A percentile compares a stretch with the other conserved stretches of the same genome.
Evolutionary conservation across 2,888 invertebrate genomes (phyloP).

Genomic region (Epirrhoe alternata): DNA sequence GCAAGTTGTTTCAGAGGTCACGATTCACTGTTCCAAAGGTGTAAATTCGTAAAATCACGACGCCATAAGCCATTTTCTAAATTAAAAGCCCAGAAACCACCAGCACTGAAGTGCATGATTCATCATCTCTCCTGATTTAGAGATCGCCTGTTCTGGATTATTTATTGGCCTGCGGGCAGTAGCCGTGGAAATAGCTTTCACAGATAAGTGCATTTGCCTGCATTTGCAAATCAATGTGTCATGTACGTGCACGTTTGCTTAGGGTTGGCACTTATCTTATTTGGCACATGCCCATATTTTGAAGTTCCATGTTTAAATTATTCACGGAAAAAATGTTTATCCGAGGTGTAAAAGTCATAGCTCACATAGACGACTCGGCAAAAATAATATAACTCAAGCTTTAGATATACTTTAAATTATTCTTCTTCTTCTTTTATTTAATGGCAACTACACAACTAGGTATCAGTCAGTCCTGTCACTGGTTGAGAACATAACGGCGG

Average conservation of each 20-base stretch:
- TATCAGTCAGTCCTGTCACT: too few relatives aligned
- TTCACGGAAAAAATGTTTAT: too few relatives aligned
- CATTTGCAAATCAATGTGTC: conserved; percentile 51
- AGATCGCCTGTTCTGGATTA: conserved; percentile 42
- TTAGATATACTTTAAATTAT: too few relatives aligned
- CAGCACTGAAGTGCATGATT: conserved; percentile 37
- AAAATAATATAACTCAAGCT: too few relatives aligned
- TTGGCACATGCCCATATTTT: neutral
- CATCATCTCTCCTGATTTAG: conserved; percentile 41
- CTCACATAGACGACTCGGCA: too few relatives aligned
- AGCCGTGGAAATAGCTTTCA: conserved; percentile 54
- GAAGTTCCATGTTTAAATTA: neutral
- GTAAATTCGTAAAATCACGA: neutral
- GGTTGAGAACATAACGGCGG: too few relatives aligned
- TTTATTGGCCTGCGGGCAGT: conserved; percentile 41
- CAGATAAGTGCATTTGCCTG: conserved; percentile 52
- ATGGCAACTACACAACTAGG: too few relatives aligned
- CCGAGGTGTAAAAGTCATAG: too few relatives aligned
- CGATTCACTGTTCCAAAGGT: too few relatives aligned
- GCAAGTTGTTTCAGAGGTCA: too few relatives aligned
- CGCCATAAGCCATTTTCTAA: conserved; percentile 1
- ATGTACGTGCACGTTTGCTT: conserved; percentile 32
- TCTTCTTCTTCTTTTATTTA: too few relatives aligned
- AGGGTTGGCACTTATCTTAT: conserved; percentile 12
- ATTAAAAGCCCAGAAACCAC: conserved; percentile 5